A percentile compares a stretch with the other conserved stretches of the same genome.
Evolutionary conservation across 1,140 invertebrate genomes (phyloP).

Genomic region (Anastatus disparis): DNA sequence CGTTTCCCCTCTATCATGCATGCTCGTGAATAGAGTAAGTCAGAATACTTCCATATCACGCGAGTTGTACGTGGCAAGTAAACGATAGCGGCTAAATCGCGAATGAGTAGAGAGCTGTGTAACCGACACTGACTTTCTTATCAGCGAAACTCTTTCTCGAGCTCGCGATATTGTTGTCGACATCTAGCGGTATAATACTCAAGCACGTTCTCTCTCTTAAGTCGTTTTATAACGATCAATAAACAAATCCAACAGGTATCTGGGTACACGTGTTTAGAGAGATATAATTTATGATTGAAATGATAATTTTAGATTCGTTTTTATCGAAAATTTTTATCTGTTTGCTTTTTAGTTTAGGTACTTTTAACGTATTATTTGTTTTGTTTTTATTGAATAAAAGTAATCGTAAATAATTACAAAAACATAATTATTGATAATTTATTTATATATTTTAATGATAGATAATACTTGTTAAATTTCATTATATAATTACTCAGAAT

Average conservation of each 20-base stretch:
- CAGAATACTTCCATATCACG: conserved; percentile 61
- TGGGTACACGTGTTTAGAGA: conserved; percentile 28
- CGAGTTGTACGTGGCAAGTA: conserved; percentile 42
- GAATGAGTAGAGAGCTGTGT: conserved; percentile 1
- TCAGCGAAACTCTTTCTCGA: neutral
- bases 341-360: no score
- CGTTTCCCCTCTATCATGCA: no score
- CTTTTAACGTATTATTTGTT: no score
- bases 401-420: no score
- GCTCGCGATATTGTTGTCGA: conserved; percentile 38
- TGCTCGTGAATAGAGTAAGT: conserved; percentile 39
- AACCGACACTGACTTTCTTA: conserved; percentile 10
- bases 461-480: no score
- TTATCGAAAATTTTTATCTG: no score
- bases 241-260: conserved; percentile 47
- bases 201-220: neutral
- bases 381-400: no score
- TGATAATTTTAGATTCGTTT: no score
- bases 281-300: no score
- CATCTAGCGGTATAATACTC: conserved; percentile 46
- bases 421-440: no score
- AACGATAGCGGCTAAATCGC: conserved; percentile 53
- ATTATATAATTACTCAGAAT: no score
- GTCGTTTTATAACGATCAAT: conserved; percentile 2
- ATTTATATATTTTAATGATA: no score